Conservation (phyloP, 2,797 vertebrate genomes). For the Sorex maritimensis region DNA sequence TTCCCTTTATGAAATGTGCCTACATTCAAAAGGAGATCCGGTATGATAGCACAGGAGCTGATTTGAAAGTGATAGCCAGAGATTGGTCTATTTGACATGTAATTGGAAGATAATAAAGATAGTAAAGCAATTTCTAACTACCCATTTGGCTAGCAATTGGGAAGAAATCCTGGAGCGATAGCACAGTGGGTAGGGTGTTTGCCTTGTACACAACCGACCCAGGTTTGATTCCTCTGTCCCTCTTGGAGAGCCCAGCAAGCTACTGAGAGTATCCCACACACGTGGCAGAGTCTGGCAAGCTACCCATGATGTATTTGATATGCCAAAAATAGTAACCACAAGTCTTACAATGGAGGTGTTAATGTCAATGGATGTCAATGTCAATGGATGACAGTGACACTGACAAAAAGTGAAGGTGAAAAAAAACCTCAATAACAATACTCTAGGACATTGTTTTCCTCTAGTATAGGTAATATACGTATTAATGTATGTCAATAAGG, state of each 20-base stretch:
- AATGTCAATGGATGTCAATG: too few relatives aligned
- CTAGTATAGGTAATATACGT: background rate
- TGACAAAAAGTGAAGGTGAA: background rate
- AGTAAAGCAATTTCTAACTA: background rate
- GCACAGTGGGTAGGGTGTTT: too few relatives aligned
- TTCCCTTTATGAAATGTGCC: background rate
- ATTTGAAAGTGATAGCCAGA: background rate
- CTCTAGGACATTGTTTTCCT: background rate
- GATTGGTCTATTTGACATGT: background rate
- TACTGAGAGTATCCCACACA: too few relatives aligned
- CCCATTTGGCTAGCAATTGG: background rate
- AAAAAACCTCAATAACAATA: background rate
- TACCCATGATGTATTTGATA: too few relatives aligned
- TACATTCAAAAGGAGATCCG: background rate
- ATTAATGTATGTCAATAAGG: background rate
- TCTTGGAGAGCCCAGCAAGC: too few relatives aligned
- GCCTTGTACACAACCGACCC: too few relatives aligned
- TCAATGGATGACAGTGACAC: too few relatives aligned
- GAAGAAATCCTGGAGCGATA: background rate
- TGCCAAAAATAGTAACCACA: too few relatives aligned
- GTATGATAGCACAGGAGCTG: background rate
- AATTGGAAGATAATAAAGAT: constrained; percentile 2
- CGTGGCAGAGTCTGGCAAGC: too few relatives aligned
- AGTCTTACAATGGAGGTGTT: too few relatives aligned
- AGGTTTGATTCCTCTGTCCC: too few relatives aligned